Evolutionary conservation across 2,797 vertebrate genomes (phyloP), one percentile per base, ranked within the genome.

Genomic region (Chelon labrosus): DNA sequence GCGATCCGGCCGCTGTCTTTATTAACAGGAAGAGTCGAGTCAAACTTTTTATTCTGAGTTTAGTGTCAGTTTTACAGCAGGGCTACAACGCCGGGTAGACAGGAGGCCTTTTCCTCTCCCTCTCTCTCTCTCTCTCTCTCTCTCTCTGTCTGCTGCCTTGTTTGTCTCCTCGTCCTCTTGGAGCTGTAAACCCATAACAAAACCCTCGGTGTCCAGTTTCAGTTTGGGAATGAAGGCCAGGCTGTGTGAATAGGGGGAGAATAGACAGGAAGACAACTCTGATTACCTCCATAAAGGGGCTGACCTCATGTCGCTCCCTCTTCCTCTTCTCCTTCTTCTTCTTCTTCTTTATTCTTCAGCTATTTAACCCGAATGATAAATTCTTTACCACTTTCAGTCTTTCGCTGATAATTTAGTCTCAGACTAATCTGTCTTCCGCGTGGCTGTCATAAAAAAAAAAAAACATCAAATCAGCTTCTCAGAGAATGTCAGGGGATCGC

Each of bases 281-380:
- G 89, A 89, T 92, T 94, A 92, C 91, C 88, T 89, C 79, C 88
- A 88, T 88, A 91, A 90, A 92, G 89, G 90, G 86, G 74, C 79
- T 90, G 87, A 94, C 93, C 90, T 91, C 88, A 85, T 52, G 53
- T 84, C 84, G 60, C 80, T 91, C 89, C 82, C 77, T 79, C 75
- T 41, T 66, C 70, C 66, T 27, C 74, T 22, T 20, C 52, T 56
- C n/a, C 67, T 54, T 25, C 62, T 20, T 55, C 62, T 56, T 54
- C 46, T 64, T 50, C 17, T 44, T 51, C 27, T 58, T 46, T 6
- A 42, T 14, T 14, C 41, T 6, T 17, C 14, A 17, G 42, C 42
- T 17, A 2, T 44, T 17, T 44, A 7, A 17, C 7, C 17, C 14
- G 7, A 44, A 44, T 17, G 17, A 7, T 2, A 17, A 17, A 42